A percentile compares a stretch with the other conserved stretches of the same genome.
Conservation (phyloP, 2,113 vertebrate species). For the human (Homo sapiens) region DNA sequence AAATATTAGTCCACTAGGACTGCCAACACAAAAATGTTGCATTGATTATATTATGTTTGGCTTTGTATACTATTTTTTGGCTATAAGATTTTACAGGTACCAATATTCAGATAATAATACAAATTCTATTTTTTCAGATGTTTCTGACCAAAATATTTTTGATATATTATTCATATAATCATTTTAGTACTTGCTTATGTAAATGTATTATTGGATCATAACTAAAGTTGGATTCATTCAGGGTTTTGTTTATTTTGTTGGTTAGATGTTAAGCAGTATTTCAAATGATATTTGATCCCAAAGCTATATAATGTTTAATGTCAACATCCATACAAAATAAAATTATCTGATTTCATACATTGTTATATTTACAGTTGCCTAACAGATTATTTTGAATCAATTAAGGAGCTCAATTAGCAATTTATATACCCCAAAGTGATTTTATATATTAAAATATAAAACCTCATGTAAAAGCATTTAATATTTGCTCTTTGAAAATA, state of each 20-base stretch:
- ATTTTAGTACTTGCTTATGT: background rate
- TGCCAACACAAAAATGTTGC: fast-evolving
- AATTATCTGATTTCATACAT: background rate
- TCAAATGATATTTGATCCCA: background rate
- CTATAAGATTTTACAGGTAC: background rate
- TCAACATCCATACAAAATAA: background rate
- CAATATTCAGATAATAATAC: background rate
- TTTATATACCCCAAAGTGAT: background rate
- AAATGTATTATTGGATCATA: background rate
- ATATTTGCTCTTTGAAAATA: background rate
- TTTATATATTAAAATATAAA: conserved; percentile 1
- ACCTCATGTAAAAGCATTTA: background rate
- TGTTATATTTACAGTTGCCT: background rate
- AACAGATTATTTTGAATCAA: background rate
- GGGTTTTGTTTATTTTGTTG: background rate
- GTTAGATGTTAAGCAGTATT: background rate
- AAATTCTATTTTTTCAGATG: background rate
- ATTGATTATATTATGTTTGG: background rate
- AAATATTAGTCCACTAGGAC: background rate
- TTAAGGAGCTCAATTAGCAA: background rate
- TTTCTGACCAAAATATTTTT: background rate
- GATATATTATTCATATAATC: background rate
- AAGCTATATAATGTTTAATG: background rate
- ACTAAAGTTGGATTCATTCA: background rate
- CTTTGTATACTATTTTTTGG: background rate